Conservation (phyloP, 2,888 invertebrate species). For the Thyatira batis region DNA sequence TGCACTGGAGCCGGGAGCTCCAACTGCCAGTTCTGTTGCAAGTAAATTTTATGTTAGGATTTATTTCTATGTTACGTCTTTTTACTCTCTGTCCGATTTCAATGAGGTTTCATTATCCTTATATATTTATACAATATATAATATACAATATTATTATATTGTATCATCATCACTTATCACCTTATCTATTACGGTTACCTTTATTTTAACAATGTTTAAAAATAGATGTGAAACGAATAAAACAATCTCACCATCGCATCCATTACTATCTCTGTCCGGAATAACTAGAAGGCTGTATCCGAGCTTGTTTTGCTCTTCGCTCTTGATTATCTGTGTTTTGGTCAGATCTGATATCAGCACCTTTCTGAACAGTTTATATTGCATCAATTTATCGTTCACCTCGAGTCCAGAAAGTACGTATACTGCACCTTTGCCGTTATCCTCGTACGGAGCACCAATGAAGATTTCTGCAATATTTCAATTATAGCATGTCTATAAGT, state of each 20-base stretch:
- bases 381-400: slow-evolving; percentile 25
- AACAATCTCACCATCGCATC: slow-evolving; percentile 52
- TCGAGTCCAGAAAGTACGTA: slow-evolving; percentile 61
- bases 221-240: too few relatives aligned
- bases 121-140: too few relatives aligned
- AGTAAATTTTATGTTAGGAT: too few relatives aligned
- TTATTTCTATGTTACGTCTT: too few relatives aligned
- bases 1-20: slow-evolving; percentile 42
- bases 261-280: slow-evolving; percentile 47
- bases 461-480: slow-evolving; percentile 55
- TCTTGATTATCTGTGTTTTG: slow-evolving; percentile 42
- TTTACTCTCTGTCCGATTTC: too few relatives aligned
- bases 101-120: too few relatives aligned
- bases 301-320: slow-evolving; percentile 24
- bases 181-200: too few relatives aligned
- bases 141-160: too few relatives aligned
- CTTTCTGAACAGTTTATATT: slow-evolving; percentile 7
- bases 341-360: slow-evolving; percentile 35
- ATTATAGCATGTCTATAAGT: too few relatives aligned
- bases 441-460: slow-evolving; percentile 63
- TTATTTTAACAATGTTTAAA: too few relatives aligned
- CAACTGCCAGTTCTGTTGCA: slow-evolving; percentile 53
- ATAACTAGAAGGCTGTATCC: slow-evolving; percentile 58
- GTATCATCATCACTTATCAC: too few relatives aligned
- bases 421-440: slow-evolving; percentile 43